These are phyloP conservation scores for Allacma fusca DNA, from an alignment of 2,888 invertebrate genomes.

Conservation along the genomic window DNA sequence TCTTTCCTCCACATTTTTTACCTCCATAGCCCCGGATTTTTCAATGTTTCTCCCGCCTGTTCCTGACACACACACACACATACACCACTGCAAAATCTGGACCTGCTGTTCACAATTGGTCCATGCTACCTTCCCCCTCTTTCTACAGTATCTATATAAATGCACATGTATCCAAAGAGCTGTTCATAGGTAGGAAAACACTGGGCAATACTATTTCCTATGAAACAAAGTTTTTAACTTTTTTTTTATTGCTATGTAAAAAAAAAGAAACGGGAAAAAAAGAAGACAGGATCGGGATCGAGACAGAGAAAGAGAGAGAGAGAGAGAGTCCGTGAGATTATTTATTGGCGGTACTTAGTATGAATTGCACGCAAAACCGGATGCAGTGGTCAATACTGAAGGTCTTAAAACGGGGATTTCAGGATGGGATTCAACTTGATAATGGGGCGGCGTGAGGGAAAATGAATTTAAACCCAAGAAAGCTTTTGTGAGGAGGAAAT, in stretches of 20 bases:
- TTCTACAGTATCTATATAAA: no score
- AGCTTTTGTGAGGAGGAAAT: slow-evolving; percentile 7
- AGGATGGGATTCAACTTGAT: slow-evolving; percentile 7
- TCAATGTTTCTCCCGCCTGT: slow-evolving; percentile 8
- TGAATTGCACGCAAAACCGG: neutral
- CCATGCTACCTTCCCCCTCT: no score
- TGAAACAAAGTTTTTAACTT: no score
- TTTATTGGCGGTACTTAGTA: slow-evolving; percentile 10
- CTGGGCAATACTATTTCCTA: no score
- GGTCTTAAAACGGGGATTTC: slow-evolving; percentile 9
- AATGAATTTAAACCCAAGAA: slow-evolving; percentile 16
- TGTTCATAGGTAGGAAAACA: no score
- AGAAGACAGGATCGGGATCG: neutral
- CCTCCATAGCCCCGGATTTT: neutral
- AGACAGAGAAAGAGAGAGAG: neutral
- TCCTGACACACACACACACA: slow-evolving; percentile 6
- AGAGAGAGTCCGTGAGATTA: neutral
- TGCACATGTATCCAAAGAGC: no score
- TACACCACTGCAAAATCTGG: neutral
- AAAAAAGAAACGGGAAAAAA: neutral
- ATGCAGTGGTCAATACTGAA: neutral
- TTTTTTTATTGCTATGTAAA: no score
- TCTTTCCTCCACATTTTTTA: neutral
- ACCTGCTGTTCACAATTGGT: no score
- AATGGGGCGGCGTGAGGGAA: neutral